Base-by-base conservation (phyloP, 1,140 invertebrate genomes). In the Cydia splendana region DNA sequence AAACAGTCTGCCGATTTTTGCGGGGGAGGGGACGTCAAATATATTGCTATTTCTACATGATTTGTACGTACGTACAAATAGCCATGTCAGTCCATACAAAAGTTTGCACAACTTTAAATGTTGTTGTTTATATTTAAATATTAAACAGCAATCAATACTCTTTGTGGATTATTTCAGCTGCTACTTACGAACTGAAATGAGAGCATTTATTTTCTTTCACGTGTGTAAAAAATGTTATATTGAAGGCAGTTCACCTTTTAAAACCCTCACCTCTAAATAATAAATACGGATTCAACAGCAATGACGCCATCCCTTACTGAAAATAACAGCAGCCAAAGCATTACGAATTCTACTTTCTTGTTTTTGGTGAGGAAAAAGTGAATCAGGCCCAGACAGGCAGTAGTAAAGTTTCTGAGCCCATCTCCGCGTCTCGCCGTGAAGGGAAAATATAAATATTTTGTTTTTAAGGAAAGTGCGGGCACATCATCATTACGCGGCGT, bases 401-500 rank as follows among this genome's bases (percentile, higher is more conserved):
- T 71, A 71, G 67, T 71, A 71, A 71, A 71, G 67, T 71, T 71
- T 18, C 67, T 71, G 30, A 71, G 30, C 67, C 57, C 67, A 71
- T 71, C 67, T 42, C 65, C 90, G 87, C 88, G 86, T 86, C 88
- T 88, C 87, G 89, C 83, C 87, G 86, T 88, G 88, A 89, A 89
- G 85, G 86, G 85, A 91, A 92, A 90, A 91, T 91, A 90, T 91
- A 92, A 90, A 91, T 91, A 90, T 91, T 91, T 90, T 90, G 87
- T 89, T 89, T 88, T 87, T 84, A 85, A 89, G 84, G 79, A 90
- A 87, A 91, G 87, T 88, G 89, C 88, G 91, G 81, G 86, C 89
- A 91, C 91, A 93, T 93, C 90, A 93, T 91, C 90, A 93, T 93
- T 93, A 93, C 88, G 88, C 78, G 81, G 84, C 87, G 91, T 93